These are phyloP conservation scores for Tipula unca DNA, from an alignment of 2,888 invertebrate genomes.

Conservation along the genomic window DNA sequence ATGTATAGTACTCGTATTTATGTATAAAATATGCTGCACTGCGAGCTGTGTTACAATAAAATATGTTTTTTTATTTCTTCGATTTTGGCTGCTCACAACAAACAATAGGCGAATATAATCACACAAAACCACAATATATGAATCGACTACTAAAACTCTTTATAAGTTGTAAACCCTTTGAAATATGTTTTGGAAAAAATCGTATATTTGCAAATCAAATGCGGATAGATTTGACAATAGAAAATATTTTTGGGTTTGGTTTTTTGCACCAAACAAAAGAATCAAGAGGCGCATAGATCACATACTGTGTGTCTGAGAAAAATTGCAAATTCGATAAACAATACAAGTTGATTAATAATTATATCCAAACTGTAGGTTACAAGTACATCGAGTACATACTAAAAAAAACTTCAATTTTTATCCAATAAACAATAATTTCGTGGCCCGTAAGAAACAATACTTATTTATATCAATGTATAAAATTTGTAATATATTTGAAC, in stretches of 20 bases:
- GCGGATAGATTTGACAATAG: neutral
- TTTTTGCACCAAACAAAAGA: neutral
- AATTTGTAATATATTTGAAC: neutral
- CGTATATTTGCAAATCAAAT: neutral
- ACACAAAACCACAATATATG: neutral
- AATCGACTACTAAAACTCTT: neutral
- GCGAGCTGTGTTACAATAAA: neutral
- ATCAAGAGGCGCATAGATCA: constrained; percentile 1
- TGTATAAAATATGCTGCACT: neutral
- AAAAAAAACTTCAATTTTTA: neutral
- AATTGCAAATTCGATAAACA: neutral
- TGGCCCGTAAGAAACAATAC: neutral
- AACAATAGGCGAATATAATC: neutral
- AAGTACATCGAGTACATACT: neutral
- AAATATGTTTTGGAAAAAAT: neutral
- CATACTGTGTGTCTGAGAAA: neutral
- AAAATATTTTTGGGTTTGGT: neutral
- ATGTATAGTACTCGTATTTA: neutral
- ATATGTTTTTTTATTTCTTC: neutral
- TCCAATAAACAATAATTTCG: neutral
- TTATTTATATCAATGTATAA: no score
- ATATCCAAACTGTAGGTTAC: neutral
- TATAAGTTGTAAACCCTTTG: neutral
- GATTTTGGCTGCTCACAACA: neutral
- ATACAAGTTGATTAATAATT: neutral